Percentiles rank a stretch among this genome's conserved stretches.
Evolutionary conservation across 2,113 vertebrate genomes (phyloP).

Genomic region (Steatornis caripensis): DNA sequence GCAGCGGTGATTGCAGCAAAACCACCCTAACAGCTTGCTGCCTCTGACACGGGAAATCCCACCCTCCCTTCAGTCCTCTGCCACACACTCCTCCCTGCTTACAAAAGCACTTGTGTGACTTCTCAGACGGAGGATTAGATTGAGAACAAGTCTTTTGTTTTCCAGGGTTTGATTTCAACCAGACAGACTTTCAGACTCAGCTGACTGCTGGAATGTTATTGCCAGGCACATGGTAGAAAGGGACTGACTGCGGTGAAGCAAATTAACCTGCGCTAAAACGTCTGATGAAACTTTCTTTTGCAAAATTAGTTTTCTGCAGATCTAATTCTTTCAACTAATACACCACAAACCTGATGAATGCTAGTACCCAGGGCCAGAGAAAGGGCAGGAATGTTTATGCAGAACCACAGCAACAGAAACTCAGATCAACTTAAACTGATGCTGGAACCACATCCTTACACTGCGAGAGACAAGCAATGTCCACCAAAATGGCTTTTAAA

Average conservation of each 20-base stretch:
- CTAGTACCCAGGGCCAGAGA: background rate
- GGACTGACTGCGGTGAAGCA: background rate
- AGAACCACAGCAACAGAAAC: background rate
- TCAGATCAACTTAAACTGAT: background rate
- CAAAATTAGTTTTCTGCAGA: background rate
- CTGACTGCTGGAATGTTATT: background rate
- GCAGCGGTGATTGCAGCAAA: background rate
- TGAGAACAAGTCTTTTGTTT: background rate
- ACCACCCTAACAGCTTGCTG: background rate
- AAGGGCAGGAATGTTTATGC: background rate
- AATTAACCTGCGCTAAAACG: background rate
- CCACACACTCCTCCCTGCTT: constrained; percentile 33
- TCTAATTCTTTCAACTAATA: background rate
- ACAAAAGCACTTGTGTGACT: constrained; percentile 30
- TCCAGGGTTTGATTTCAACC: background rate
- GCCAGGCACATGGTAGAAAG: background rate
- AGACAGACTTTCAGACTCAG: background rate
- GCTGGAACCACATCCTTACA: background rate
- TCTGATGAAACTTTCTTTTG: background rate
- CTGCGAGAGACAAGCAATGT: background rate
- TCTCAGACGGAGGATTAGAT: background rate
- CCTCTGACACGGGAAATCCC: constrained; percentile 19
- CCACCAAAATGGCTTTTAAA: background rate
- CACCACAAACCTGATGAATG: fast-evolving
- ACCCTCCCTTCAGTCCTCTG: background rate